Conservation (phyloP, 1,140 invertebrate genomes). For the Trinorchestia longiramus region DNA sequence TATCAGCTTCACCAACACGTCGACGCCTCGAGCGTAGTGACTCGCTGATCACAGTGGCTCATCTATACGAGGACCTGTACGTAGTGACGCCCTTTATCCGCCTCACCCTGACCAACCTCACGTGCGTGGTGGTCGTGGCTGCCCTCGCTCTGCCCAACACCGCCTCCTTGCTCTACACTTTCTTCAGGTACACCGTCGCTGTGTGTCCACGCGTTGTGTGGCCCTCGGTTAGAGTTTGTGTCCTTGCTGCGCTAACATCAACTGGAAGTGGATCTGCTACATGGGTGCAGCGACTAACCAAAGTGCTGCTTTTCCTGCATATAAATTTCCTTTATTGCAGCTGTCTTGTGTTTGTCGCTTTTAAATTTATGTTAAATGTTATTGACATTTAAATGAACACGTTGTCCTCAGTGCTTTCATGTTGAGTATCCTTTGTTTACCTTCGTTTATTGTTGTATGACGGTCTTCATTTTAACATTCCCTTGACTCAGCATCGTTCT, state of each 20-base stretch:
- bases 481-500: not conserved
- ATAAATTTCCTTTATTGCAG: not conserved
- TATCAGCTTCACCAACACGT: not conserved
- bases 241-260: not conserved
- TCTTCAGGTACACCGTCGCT: slow-evolving; percentile 62
- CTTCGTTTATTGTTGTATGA: not conserved
- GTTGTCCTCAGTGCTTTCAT: not conserved
- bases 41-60: slow-evolving; percentile 62
- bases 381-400: not conserved
- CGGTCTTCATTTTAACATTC: not conserved
- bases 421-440: not conserved
- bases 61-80: slow-evolving; percentile 62
- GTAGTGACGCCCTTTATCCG: slow-evolving; percentile 56
- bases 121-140: slow-evolving; percentile 58
- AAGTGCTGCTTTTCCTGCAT: not conserved
- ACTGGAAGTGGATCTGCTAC: not conserved
- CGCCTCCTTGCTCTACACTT: slow-evolving; percentile 59
- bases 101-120: slow-evolving; percentile 63
- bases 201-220: not conserved
- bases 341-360: not conserved
- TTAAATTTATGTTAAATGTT: not conserved
- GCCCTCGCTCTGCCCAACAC: slow-evolving; percentile 62
- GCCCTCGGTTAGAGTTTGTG: not conserved
- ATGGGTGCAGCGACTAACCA: not conserved
- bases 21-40: slow-evolving; percentile 50